Evolutionary conservation across 2,888 invertebrate species (phyloP), one percentile per base, ranked within the genome.

Genomic region (Lepidonotus clava): DNA sequence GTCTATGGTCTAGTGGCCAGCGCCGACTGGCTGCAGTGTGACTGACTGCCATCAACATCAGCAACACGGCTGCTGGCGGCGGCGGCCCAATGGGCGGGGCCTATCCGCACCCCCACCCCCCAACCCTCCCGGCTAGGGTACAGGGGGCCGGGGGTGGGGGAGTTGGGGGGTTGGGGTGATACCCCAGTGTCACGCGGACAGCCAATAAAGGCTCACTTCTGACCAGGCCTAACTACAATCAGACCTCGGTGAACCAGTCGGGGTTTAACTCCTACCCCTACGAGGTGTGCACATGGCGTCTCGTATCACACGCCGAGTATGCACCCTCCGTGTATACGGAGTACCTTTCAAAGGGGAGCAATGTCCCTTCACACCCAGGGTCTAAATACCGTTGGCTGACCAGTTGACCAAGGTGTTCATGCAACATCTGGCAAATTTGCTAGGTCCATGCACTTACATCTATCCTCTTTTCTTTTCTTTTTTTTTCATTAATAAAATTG

Each of bases 1-100:
- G 28, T 80, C 80, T 80, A 80, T 51, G 80, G 41, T 80, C 80
- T 80, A 32, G 28, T 80, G 80, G 24, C 46, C 51, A 80, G 51
- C 41, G 80, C 80, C 41, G 36, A 38, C 71, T 36, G 71, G 38
- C 71, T 71, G 24, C 46, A 8, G 28, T 28, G 21, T 80, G 80
- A 80, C 80, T 80, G 80, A 80, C 80, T 46, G 8, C 80, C 80
- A 24, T 24, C 46, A 40, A 28, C 80, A 80, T 51, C 80, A 71
- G 71, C 71, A 71, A 18, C 71, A 34, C 36, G 34, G 71, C 36
- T 71, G 6, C 71, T 1, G 46, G 46, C 24, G n/a, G 1, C 76
- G 18, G 36, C 76, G 38, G 18, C 76, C 28, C 32, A 32, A 46
- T 80, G 51, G 80, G 80, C 80, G 80, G 80, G 80, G 80, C 80